Base-by-base conservation (phyloP, 2,888 invertebrate genomes). In the Lamellibrachia satsuma region DNA sequence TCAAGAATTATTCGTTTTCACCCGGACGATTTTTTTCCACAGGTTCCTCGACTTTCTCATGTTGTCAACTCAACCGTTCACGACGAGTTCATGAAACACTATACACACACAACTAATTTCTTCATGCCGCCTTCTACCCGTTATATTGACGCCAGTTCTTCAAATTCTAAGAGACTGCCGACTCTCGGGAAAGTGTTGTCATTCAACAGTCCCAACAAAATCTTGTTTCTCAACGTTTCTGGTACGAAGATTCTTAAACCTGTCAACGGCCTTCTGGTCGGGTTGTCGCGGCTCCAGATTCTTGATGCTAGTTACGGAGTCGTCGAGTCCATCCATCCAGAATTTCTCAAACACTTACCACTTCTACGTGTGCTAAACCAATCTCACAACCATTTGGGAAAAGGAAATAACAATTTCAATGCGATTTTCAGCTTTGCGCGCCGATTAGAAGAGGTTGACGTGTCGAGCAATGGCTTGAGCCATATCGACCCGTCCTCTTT, bases 281-380 rank as follows among this genome's bases (percentile, higher is more conserved):
- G 75, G 75, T 75, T 75, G 75, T 6, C n/a, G 4, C 75, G 22
- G 75, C 75, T 75, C 22, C 75, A 75, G 75, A n/a, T 75, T 75
- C 75, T 75, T 22, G 75, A 75, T 22, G 75, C 75, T 22, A 75
- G 75, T 22, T 6, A 75, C 22, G 75, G 75, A 75, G 75, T 75
- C 15, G 75, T 75, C 75, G 75, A 75, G 75, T 75, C 75, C 75
- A 75, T 75, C 75, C 75, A 75, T 22, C 75, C 75, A 75, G 75
- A 75, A 1, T 75, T 75, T 22, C 22, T 75, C 75, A 11, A 22
- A 75, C 75, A 75, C 75, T 75, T 75, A 15, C 75, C 75, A 22
- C 75, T 22, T 75, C 75, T 75, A 22, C 75, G 75, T 75, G 75
- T 75, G 6, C 75, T 75, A 75, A 75, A 75, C 75, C 75, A 75